A percentile compares a stretch with the other conserved stretches of the same genome.
phyloP scores from a whole-genome alignment of 2,113 vertebrate genomes.

The Orcinus orca region DNA sequence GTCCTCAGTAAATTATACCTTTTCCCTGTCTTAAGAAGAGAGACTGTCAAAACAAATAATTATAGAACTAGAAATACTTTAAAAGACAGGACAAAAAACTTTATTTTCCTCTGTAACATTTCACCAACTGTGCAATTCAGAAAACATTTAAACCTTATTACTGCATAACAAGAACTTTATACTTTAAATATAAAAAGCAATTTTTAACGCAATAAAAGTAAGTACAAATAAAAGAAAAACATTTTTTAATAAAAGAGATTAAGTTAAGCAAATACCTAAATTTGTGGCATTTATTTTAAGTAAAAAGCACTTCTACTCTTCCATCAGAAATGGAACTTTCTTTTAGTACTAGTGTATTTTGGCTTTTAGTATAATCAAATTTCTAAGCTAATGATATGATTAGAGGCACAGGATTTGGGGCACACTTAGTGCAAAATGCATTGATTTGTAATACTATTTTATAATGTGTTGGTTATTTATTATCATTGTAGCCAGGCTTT shows the following conservation, averaged over 20 bases:
- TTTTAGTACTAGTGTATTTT: background rate
- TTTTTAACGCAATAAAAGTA: constrained; percentile 47
- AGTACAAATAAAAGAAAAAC: constrained; percentile 58
- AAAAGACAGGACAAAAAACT: constrained; percentile 64
- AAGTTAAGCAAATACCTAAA: background rate
- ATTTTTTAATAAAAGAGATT: background rate
- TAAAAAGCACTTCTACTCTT: background rate
- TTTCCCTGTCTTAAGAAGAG: constrained; percentile 60
- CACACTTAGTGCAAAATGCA: background rate
- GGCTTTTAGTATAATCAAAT: background rate
- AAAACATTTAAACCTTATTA: constrained; percentile 69
- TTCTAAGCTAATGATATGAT: background rate
- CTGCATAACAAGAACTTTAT: constrained; percentile 53
- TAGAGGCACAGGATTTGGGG: background rate
- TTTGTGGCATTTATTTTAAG: background rate
- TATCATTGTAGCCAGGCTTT: background rate
- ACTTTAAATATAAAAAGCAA: constrained; percentile 62
- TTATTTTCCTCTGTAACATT: constrained; percentile 72
- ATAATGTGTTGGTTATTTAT: background rate
- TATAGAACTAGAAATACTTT: constrained; percentile 75
- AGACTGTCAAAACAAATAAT: constrained; percentile 76
- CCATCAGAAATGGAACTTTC: background rate
- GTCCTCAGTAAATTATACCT: constrained; percentile 64
- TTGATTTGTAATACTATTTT: background rate
- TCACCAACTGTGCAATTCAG: constrained; percentile 69